phyloP scores from a whole-genome alignment of 2,888 invertebrate species.

The Rapana venosa region DNA sequence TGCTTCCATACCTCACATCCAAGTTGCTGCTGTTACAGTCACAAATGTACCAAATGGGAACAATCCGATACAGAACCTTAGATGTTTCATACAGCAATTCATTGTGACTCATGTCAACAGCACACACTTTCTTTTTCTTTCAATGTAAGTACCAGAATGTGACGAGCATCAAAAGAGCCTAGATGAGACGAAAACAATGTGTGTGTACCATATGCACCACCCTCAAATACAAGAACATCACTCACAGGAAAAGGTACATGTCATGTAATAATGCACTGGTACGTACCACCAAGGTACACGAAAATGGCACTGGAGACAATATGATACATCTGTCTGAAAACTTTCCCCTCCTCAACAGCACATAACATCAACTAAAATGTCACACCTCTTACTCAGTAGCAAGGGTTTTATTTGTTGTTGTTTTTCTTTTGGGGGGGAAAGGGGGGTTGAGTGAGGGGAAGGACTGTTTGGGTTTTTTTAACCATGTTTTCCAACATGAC shows the following conservation, averaged over 20 bases:
- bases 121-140: not conserved
- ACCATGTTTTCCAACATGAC: not conserved
- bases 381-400: not conserved
- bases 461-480: not conserved
- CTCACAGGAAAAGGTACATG: not conserved
- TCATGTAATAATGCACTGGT: slow-evolving; percentile 12
- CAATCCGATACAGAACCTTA: too few species aligned
- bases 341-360: not conserved
- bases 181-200: not conserved
- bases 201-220: not conserved
- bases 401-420: not conserved
- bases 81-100: too few species aligned
- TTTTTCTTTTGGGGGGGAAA: not conserved
- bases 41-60: too few species aligned
- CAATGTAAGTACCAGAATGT: not conserved
- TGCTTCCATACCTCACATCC: too few species aligned
- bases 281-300: not conserved
- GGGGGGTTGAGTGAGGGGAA: not conserved
- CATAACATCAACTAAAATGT: not conserved
- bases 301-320: not conserved
- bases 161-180: not conserved
- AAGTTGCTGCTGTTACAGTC: too few species aligned
- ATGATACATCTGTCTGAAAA: not conserved
- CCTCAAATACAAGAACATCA: not conserved
- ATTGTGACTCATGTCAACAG: too few species aligned